Conservation (phyloP, 2,113 vertebrate species). For the Epinephelus moara region DNA sequence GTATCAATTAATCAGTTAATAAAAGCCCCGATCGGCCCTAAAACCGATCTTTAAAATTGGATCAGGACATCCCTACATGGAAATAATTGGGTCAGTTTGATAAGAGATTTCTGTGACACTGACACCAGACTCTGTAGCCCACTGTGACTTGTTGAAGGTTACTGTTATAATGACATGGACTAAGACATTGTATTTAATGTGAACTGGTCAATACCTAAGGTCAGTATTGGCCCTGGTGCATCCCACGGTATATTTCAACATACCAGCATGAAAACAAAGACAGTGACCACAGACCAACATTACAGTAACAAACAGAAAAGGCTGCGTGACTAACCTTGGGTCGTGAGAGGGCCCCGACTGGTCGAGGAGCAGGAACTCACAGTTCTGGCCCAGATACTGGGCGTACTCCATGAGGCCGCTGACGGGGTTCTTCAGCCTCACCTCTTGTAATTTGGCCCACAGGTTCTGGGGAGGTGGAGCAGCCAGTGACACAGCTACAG, state of each 20-base stretch:
- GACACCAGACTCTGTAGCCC: no score
- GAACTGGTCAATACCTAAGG: background rate
- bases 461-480: constrained; percentile 80
- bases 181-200: constrained; percentile 4
- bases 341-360: constrained; percentile 96
- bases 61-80: no score
- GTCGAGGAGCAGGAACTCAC: constrained; percentile 92
- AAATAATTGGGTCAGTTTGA: no score
- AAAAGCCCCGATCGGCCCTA: no score
- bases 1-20: no score
- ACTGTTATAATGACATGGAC: background rate
- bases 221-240: background rate
- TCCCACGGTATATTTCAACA: background rate
- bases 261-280: background rate
- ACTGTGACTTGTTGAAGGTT: background rate
- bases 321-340: constrained; percentile 87
- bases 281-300: background rate
- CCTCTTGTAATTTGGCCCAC: constrained; percentile 89
- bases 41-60: no score
- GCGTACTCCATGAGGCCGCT: constrained; percentile 96
- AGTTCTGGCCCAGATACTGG: constrained; percentile 92
- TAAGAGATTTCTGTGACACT: background rate
- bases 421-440: constrained; percentile 94
- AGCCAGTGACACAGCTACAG: constrained; percentile 81
- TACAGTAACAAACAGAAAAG: background rate